These are phyloP conservation scores for Catamblyrhynchus diadema DNA, from an alignment of 2,797 vertebrate genomes.

Conservation along the genomic window DNA sequence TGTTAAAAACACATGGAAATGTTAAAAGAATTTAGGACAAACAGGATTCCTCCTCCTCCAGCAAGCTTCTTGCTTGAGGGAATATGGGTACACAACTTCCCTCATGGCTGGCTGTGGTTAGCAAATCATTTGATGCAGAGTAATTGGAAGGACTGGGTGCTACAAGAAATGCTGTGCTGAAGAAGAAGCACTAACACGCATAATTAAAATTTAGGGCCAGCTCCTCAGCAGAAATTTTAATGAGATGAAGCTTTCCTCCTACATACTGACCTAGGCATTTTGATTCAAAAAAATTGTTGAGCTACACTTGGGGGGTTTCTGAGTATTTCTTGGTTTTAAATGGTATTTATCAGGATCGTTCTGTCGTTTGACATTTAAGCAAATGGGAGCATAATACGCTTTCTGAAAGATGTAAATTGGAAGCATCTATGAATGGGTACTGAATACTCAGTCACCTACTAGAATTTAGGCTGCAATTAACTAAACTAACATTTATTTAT, in stretches of 20 bases:
- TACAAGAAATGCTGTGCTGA: not conserved
- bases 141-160: not conserved
- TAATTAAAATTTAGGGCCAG: not conserved
- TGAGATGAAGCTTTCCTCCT: not conserved
- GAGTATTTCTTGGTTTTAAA: constrained; percentile 8
- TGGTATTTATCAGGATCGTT: constrained; percentile 2
- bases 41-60: constrained; percentile 19
- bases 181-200: not conserved
- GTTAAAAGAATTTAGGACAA: constrained; percentile 28
- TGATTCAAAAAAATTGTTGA: not conserved
- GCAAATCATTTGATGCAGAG: not conserved
- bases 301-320: not conserved
- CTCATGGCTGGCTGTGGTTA: not conserved
- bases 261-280: not conserved
- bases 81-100: not conserved
- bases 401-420: constrained; percentile 9
- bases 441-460: constrained; percentile 4
- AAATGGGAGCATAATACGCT: not conserved
- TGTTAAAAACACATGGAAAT: constrained; percentile 61
- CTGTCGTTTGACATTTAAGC: constrained; percentile 43
- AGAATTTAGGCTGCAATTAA: constrained; percentile 16
- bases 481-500: constrained; percentile 25
- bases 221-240: not conserved
- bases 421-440: not conserved
- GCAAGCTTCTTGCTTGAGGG: constrained; percentile 28